A percentile compares a stretch with the other conserved stretches of the same genome.
phyloP scores from a whole-genome alignment of 2,888 invertebrate genomes.

The Caenorhabditis sp. region DNA sequence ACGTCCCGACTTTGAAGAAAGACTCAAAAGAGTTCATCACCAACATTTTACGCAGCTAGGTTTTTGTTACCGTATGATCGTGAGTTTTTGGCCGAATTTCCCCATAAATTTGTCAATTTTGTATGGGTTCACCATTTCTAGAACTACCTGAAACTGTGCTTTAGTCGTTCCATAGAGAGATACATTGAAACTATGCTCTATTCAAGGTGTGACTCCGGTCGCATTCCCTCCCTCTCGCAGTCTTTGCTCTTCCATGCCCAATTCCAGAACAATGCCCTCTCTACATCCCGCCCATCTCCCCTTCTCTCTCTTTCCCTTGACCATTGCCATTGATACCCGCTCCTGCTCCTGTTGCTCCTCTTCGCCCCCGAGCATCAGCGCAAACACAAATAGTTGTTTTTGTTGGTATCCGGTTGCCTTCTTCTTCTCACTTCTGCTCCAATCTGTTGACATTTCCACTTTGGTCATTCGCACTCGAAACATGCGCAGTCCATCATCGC shows the following conservation, averaged over 20 bases:
- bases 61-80: no score
- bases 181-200: no score
- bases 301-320: constrained; percentile 19
- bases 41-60: no score
- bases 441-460: constrained; percentile 60
- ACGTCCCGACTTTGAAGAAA: no score
- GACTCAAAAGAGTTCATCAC: no score
- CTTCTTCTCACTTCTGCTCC: constrained; percentile 40
- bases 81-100: no score
- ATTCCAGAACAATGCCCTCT: constrained; percentile 19
- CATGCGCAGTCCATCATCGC: constrained; percentile 52
- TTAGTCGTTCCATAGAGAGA: no score
- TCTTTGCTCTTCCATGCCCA: constrained; percentile 25
- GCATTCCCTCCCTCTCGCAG: background rate
- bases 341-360: constrained; percentile 22
- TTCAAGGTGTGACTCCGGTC: no score
- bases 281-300: constrained; percentile 7
- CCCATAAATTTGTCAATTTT: no score
- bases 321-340: constrained; percentile 48
- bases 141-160: no score
- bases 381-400: constrained; percentile 65
- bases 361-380: constrained; percentile 46
- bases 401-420: constrained; percentile 57
- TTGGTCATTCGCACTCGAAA: constrained; percentile 61
- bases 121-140: no score